These are phyloP conservation scores for Smutsia gigantea DNA, from an alignment of 2,797 vertebrate species.

Conservation along the genomic window DNA sequence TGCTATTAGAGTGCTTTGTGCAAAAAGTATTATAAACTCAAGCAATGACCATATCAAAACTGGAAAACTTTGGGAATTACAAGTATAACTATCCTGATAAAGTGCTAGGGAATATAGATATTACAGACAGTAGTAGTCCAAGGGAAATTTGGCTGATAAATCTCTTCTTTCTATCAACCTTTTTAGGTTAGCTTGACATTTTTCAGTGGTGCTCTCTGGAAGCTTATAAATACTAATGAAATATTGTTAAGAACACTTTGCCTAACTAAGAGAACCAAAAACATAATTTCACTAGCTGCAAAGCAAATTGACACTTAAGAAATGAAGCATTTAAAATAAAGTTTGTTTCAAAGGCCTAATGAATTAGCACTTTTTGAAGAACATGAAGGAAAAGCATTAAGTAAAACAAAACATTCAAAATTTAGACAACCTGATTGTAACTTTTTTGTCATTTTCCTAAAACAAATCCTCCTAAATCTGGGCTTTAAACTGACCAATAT, in stretches of 20 bases:
- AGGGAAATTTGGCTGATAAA: background rate
- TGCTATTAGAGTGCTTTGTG: background rate
- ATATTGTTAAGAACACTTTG: background rate
- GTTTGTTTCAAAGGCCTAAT: background rate
- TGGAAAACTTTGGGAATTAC: background rate
- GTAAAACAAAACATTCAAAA: background rate
- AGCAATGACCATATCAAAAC: background rate
- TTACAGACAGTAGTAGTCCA: background rate
- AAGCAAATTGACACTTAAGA: slow-evolving; percentile 7
- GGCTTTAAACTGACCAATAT: background rate
- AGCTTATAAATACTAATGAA: slow-evolving; percentile 9
- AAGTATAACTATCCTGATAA: background rate
- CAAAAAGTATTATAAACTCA: background rate
- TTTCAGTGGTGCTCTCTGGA: background rate
- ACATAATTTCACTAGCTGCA: slow-evolving; percentile 34
- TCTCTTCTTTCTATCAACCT: background rate
- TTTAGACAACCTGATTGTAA: background rate
- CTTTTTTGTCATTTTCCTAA: background rate
- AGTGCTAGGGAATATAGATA: background rate
- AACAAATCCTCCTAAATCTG: background rate
- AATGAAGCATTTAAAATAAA: background rate
- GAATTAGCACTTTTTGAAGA: background rate
- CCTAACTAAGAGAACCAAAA: background rate
- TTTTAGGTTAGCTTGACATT: background rate
- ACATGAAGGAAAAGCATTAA: background rate